Evolutionary conservation across 1,140 invertebrate genomes (phyloP).

Genomic region (Macrobrachium rosenbergii): DNA sequence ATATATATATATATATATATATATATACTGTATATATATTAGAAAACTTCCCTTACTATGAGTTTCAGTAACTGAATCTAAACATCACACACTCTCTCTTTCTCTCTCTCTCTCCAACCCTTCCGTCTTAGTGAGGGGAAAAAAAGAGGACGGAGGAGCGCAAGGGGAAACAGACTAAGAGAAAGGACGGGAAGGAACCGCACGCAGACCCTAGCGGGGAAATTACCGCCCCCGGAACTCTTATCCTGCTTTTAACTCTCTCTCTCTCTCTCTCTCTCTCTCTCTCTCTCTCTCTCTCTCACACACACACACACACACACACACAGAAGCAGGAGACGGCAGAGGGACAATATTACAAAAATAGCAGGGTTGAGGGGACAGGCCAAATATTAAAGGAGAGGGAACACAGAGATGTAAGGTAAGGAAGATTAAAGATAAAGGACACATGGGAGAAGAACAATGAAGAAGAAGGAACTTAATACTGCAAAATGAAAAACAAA

Average conservation of each 20-base stretch:
- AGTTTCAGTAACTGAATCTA: too few relatives aligned
- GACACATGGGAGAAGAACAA: neutral
- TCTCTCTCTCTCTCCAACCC: neutral
- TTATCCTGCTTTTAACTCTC: neutral
- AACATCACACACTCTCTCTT: too few relatives aligned
- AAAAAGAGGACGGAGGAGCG: neutral
- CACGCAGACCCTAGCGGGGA: neutral
- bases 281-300: neutral
- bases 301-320: too few relatives aligned
- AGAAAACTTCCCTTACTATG: too few relatives aligned
- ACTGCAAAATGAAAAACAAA: too few relatives aligned
- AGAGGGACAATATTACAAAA: neutral
- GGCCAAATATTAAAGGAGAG: neutral
- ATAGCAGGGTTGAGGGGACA: neutral
- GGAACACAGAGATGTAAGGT: neutral
- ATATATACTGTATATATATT: too few relatives aligned
- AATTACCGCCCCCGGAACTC: slow-evolving; percentile 28
- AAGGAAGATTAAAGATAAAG: neutral
- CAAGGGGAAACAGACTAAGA: neutral
- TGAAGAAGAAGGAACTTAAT: neutral
- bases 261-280: slow-evolving; percentile 16
- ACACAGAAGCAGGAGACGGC: neutral
- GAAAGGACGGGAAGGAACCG: slow-evolving; percentile 30
- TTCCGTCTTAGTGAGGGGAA: slow-evolving; percentile 4
- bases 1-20: too few relatives aligned